Evolutionary conservation across 2,888 invertebrate genomes (phyloP), one percentile per base, ranked within the genome.

Genomic region (Tigriopus californicus): DNA sequence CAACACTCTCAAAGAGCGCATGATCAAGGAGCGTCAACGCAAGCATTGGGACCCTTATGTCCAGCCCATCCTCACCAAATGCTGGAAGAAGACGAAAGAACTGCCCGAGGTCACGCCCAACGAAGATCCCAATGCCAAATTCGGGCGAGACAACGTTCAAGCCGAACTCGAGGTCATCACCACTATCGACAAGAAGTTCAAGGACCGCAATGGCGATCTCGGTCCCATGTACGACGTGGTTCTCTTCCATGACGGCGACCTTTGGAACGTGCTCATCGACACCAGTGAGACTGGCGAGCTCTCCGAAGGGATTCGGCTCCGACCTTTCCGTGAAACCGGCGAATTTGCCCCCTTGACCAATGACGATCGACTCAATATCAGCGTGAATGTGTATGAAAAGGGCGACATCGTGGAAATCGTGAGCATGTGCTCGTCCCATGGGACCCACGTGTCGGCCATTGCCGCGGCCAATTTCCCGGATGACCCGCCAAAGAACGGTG

Each of bases 401-500:
- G 97, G 97, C 25, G 82, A 92, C 68, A 76, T 84, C 0, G 73
- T 97, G 60, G 95, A 98, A 74, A 81, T 98, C 55, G 92, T 91
- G 59, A 86, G 89, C 65, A 83, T 91, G 78, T 87, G 89, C 70
- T 90, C 92, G 12, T 82, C 87, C 57, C 98, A 98, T 72, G 98
- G 95, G 25, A 95, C 95, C 0, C 97, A 98, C 71, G 98, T 98
- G 4, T 91, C 95, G 0, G 86, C 90, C 10, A 98, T 98, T 65
- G 89, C 95, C 1, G 82, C 94, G 1, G 95, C 88, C 0, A 78
- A 85, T 73, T 91, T 88, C 72, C 83, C 87, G 0, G 82, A 85
- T 24, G 79, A 80, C 59, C 85, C 88, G 0, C 89, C 91, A 65
- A 77, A 82, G 63, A 90, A 94, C 72, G 98, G 98, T 1, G 80